Conservation (phyloP, 2,113 vertebrate genomes). For the Rafetus swinhoei region DNA sequence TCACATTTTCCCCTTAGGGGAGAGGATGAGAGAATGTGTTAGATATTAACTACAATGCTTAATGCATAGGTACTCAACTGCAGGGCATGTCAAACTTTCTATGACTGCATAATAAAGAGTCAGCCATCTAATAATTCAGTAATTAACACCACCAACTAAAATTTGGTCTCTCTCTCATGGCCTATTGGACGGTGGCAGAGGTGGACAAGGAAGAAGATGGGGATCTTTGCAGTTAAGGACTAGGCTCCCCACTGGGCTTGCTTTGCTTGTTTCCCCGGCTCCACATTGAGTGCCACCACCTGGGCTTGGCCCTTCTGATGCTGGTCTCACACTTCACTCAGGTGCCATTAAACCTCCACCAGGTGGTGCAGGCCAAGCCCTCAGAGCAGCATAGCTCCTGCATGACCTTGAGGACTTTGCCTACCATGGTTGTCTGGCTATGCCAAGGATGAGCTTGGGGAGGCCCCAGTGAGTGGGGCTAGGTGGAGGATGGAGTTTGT, state of each 20-base stretch:
- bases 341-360: neutral
- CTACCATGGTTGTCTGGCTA: neutral
- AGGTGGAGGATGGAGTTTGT: neutral
- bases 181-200: neutral
- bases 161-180: neutral
- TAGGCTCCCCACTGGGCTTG: neutral
- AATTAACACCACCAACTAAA: neutral
- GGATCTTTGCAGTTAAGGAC: neutral
- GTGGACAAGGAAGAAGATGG: neutral
- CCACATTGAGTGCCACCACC: neutral
- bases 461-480: neutral
- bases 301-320: neutral
- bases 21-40: neutral
- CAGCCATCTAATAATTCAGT: no score
- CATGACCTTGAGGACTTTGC: neutral
- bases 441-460: neutral
- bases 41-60: fast-evolving
- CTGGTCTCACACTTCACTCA: neutral
- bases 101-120: no score
- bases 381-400: neutral
- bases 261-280: neutral
- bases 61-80: neutral
- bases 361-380: neutral
- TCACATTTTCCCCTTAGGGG: neutral
- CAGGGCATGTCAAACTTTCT: no score